Percentiles rank a stretch among this genome's conserved stretches.
These are phyloP conservation scores for Cerastis rubricosa DNA, from an alignment of 2,888 invertebrate species.

Conservation along the genomic window DNA sequence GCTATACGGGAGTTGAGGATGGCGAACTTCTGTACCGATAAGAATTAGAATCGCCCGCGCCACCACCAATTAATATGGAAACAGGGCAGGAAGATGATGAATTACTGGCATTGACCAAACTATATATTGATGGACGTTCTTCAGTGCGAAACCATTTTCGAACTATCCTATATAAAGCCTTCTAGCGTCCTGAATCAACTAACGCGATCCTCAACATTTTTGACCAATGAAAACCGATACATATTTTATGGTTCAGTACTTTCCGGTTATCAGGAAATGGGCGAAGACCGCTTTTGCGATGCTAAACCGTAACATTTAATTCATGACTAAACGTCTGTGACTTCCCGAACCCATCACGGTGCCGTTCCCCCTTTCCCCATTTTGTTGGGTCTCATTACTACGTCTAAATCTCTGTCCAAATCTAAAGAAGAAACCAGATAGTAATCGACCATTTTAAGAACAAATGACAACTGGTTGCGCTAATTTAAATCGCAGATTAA, in stretches of 20 bases:
- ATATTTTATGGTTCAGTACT: not conserved
- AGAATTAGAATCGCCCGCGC: not conserved
- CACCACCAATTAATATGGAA: not conserved
- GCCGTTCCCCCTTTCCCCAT: no score
- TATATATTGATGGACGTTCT: not conserved
- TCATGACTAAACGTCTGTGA: not conserved
- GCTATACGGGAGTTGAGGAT: conserved; percentile 46
- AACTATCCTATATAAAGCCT: no score
- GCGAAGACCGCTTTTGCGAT: not conserved
- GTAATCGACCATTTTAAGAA: no score
- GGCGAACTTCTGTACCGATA: conserved; percentile 1
- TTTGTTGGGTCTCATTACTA: no score
- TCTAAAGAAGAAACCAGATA: no score
- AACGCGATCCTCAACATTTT: not conserved
- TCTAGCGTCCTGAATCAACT: not conserved
- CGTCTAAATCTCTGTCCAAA: no score
- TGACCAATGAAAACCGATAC: not conserved
- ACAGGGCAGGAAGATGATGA: not conserved
- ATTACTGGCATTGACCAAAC: not conserved
- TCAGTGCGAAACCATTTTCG: no score
- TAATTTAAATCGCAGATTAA: no score
- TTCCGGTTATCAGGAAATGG: not conserved
- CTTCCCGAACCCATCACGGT: no score
- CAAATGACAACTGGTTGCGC: no score
- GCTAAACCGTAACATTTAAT: not conserved